These are phyloP conservation scores for Torymus tubicola DNA, from an alignment of 2,888 invertebrate species.

Conservation along the genomic window DNA sequence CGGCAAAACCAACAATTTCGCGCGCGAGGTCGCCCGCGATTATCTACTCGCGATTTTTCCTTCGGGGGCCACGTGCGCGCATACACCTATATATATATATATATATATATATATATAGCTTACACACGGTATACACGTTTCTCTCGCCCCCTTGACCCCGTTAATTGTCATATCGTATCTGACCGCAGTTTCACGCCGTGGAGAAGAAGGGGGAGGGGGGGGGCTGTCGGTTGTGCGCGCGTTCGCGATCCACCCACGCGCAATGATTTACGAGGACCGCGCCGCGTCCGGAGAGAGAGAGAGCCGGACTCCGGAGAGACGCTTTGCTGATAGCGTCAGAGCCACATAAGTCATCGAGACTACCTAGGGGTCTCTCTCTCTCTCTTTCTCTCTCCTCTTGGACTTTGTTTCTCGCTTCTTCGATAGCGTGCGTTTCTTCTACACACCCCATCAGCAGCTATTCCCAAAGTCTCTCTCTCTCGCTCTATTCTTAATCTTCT, in stretches of 20 bases:
- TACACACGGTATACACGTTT: background rate
- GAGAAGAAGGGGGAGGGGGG: conserved; percentile 59
- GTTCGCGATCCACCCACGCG: conserved; percentile 72
- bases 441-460: conserved; percentile 33
- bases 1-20: conserved; percentile 56
- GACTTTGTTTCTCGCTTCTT: conserved; percentile 43
- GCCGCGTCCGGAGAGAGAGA: conserved; percentile 63
- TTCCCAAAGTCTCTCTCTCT: background rate
- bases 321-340: conserved; percentile 76
- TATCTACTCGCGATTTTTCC: conserved; percentile 44
- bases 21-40: conserved; percentile 49
- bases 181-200: conserved; percentile 39
- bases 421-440: conserved; percentile 33
- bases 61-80: conserved; percentile 9
- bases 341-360: conserved; percentile 76
- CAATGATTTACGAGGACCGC: conserved; percentile 75
- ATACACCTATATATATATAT: background rate
- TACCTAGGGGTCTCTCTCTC: conserved; percentile 70
- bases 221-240: conserved; percentile 64
- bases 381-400: conserved; percentile 35
- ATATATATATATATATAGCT: background rate
- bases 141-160: conserved; percentile 66
- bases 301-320: conserved; percentile 72
- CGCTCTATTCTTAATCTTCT: conserved; percentile 74
- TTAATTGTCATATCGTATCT: conserved; percentile 74